phyloP scores from a whole-genome alignment of 2,888 invertebrate species.

The Pollenia labialis region DNA sequence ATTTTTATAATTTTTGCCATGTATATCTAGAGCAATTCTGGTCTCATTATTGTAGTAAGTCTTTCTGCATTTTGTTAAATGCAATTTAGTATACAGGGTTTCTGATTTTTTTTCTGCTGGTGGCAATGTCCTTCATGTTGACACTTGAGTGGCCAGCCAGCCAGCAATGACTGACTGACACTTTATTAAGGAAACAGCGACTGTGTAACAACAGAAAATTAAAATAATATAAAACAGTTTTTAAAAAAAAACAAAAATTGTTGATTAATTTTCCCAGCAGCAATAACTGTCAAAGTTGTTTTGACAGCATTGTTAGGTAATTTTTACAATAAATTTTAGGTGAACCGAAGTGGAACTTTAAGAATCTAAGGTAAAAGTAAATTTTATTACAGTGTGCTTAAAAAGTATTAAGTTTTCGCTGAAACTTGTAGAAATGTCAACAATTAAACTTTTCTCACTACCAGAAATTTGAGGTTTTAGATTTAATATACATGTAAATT shows the following conservation, averaged over 20 bases:
- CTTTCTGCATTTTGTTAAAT: conserved; percentile 35
- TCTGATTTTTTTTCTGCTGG: conserved; percentile 18
- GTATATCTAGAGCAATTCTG: background rate
- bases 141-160: conserved; percentile 64
- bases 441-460: too few relatives aligned
- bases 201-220: background rate
- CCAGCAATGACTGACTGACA: conserved; percentile 59
- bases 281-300: conserved; percentile 3
- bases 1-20: conserved; percentile 36
- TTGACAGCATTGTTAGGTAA: conserved; percentile 24
- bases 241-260: conserved; percentile 3
- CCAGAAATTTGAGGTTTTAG: too few relatives aligned
- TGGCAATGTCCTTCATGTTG: conserved; percentile 61
- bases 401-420: too few relatives aligned
- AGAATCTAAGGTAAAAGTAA: too few relatives aligned
- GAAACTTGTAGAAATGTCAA: too few relatives aligned
- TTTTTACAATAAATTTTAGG: background rate
- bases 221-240: background rate
- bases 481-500: too few relatives aligned
- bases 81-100: conserved; percentile 47
- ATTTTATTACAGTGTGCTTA: background rate
- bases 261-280: conserved; percentile 30
- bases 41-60: conserved; percentile 3
- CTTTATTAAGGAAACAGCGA: conserved; percentile 11
- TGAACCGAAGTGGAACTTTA: background rate